Evolutionary conservation across 1,140 invertebrate species (phyloP).

Genomic region (Drosophila kohkoa): DNA sequence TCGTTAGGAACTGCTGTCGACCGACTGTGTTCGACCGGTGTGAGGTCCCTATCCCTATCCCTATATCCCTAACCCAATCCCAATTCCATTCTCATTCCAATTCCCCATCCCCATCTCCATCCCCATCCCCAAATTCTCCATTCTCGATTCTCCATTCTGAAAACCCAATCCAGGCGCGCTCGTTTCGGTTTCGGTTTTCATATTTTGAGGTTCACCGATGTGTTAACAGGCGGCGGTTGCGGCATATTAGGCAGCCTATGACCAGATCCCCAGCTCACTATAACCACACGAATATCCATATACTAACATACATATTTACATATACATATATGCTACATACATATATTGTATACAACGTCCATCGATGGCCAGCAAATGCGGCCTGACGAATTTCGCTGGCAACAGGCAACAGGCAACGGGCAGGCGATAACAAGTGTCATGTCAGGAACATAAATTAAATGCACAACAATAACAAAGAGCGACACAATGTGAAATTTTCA

Average conservation of each 20-base stretch:
- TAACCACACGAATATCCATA: neutral
- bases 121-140: neutral
- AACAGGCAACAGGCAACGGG: slow-evolving; percentile 10
- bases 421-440: slow-evolving; percentile 76
- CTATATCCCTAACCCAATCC: slow-evolving; percentile 5
- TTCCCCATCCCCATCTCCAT: neutral
- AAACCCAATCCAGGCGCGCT: slow-evolving; percentile 38
- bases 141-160: neutral
- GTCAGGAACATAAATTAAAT: slow-evolving; percentile 79
- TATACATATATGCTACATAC: neutral
- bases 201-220: slow-evolving; percentile 81
- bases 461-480: slow-evolving; percentile 47
- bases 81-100: neutral
- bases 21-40: slow-evolving; percentile 37
- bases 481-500: neutral
- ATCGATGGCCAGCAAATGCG: slow-evolving; percentile 19
- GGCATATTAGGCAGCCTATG: slow-evolving; percentile 68
- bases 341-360: slow-evolving; percentile 15
- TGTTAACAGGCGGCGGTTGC: slow-evolving; percentile 80
- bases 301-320: neutral
- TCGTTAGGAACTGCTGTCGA: slow-evolving; percentile 60
- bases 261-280: slow-evolving; percentile 18
- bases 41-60: slow-evolving; percentile 37
- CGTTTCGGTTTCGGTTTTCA: slow-evolving; percentile 78
- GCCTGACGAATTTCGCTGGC: slow-evolving; percentile 48